Base-by-base conservation (phyloP, 2,113 vertebrate genomes). In the Verasper variegatus region DNA sequence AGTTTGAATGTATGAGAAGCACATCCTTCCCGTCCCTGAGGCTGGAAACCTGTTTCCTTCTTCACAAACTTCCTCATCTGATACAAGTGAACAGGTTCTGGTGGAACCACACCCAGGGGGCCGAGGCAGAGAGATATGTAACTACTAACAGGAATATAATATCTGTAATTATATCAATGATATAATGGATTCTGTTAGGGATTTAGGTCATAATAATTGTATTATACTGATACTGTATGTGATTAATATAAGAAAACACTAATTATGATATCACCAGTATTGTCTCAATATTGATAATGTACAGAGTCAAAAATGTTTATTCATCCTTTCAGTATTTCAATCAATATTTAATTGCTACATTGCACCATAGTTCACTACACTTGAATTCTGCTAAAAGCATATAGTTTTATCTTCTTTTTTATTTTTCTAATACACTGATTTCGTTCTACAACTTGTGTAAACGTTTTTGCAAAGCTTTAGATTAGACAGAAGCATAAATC, bases 1-100 rank as follows among this genome's bases (percentile, higher is more conserved):
- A 58, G 40, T 61, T 31, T 31, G 31, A 31, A 31, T 49, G 58
- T 57, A 35, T 76, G 13, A 58, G 24, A 4, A 81, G 51, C 14
- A 58, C 24, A 76, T 37, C 12, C 63, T 60, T 76, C 56, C 14
- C 57, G 24, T 67, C 17, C 59, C 18, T 59, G 23, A 76, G 42
- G 18, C 58, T 23, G 17, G 35, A 67, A 74, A 79, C 67, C 6
- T 11, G 35, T 51, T 76, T 68, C 45, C 9, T 3, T 15, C 1
- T 51, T 60, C 4, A 27, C 21, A 65, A 31, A 60, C 8, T 31
- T 31, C 31, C 6, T 31, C 31, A 31, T 31, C 31, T 71, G 3
- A 55, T 4, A 59, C 15, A 78, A 55, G 37, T 59, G 26, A 52
- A 20, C 51, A 31, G 51, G 20, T 45, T 75, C 54, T 54, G 45